These are phyloP conservation scores for Brachionus paranguensis DNA, from an alignment of 1,140 invertebrate genomes.

Conservation along the genomic window DNA sequence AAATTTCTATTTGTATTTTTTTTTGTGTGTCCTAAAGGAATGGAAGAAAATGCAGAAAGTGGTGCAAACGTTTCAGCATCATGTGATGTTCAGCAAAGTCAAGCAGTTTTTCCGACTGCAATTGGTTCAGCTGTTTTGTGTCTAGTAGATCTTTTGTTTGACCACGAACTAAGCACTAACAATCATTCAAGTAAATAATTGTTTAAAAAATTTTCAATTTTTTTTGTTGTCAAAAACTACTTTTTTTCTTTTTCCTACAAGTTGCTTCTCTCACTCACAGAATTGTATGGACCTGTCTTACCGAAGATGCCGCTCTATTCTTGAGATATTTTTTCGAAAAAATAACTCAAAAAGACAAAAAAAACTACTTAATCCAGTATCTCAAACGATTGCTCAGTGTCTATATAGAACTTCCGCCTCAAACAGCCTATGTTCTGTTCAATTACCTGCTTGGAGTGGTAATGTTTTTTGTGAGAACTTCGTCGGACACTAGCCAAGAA, in stretches of 20 bases:
- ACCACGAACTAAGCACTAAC: constrained; percentile 86
- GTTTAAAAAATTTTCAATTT: background rate
- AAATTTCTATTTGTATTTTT: background rate
- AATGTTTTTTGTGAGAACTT: constrained; percentile 94
- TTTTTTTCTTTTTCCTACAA: background rate
- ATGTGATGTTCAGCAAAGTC: constrained; percentile 68
- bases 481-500: constrained; percentile 85
- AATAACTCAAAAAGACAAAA: constrained; percentile 79
- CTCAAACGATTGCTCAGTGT: constrained; percentile 86
- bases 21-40: background rate
- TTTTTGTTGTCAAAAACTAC: background rate
- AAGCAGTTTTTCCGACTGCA: constrained; percentile 90
- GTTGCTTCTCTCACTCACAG: constrained; percentile 53
- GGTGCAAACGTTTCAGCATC: background rate
- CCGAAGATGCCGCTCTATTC: constrained; percentile 94
- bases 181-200: constrained; percentile 62
- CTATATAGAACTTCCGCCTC: constrained; percentile 77
- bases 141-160: constrained; percentile 88
- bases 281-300: constrained; percentile 91
- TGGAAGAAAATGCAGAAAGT: constrained; percentile 1
- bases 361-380: constrained; percentile 84
- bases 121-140: constrained; percentile 87
- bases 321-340: constrained; percentile 90
- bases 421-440: constrained; percentile 95
- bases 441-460: constrained; percentile 98